phyloP scores from a whole-genome alignment of 2,113 vertebrate genomes.

The Pluvialis apricaria region DNA sequence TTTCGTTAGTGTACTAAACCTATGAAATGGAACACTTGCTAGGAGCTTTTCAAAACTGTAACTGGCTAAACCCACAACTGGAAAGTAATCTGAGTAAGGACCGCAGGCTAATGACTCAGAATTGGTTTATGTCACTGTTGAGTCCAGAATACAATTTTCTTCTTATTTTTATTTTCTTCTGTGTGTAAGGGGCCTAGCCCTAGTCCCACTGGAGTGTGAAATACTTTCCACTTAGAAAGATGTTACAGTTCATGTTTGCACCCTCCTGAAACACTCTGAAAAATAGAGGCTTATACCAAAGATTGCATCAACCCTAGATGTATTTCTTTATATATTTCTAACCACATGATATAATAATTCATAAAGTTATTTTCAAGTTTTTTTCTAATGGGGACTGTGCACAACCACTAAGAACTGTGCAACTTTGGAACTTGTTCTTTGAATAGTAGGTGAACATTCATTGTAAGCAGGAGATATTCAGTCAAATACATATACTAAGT shows the following conservation, averaged over 20 bases:
- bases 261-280: neutral
- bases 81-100: neutral
- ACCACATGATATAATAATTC: neutral
- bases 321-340: neutral
- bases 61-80: neutral
- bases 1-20: neutral
- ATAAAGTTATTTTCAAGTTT: neutral
- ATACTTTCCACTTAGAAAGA: neutral
- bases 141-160: neutral
- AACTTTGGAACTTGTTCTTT: neutral
- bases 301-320: neutral
- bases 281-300: neutral
- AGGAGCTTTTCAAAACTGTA: neutral
- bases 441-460: rapidly evolving
- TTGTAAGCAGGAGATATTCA: neutral
- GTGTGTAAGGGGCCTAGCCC: neutral
- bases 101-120: neutral
- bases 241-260: neutral
- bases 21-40: neutral
- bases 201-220: neutral
- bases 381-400: neutral
- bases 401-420: neutral
- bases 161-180: neutral
- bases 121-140: neutral
- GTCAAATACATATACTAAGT: neutral